Conservation (phyloP, 1,140 invertebrate species). For the Pemphigus obesinymphae region DNA sequence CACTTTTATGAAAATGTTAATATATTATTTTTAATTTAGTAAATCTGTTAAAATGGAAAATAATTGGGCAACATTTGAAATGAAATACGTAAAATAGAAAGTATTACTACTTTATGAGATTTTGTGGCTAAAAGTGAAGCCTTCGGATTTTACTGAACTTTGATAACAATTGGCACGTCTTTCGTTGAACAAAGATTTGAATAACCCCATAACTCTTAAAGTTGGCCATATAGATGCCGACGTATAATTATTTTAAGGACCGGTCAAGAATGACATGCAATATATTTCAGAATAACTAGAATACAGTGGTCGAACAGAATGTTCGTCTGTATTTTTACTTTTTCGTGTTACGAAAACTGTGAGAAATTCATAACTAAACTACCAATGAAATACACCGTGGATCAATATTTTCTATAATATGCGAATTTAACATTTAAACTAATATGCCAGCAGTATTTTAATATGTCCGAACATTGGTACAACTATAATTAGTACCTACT, state of each 20-base stretch:
- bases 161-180: background rate
- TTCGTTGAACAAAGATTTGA: background rate
- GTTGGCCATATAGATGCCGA: background rate
- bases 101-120: background rate
- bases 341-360: background rate
- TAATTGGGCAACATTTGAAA: no score
- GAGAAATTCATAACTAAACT: no score
- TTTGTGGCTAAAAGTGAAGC: background rate
- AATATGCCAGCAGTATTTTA: no score
- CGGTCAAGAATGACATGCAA: background rate
- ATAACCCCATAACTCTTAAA: background rate
- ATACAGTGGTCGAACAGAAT: background rate
- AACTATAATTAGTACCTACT: no score
- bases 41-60: no score
- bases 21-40: no score
- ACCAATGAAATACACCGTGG: no score
- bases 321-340: background rate
- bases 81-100: background rate
- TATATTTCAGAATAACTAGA: background rate
- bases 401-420: no score
- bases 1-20: no score
- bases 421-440: no score
- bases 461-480: no score
- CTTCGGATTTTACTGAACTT: background rate
- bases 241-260: background rate